Evolutionary conservation across 92 coral and sea anemone species (phyloP).

Genomic region (Paragorgia papillata): DNA sequence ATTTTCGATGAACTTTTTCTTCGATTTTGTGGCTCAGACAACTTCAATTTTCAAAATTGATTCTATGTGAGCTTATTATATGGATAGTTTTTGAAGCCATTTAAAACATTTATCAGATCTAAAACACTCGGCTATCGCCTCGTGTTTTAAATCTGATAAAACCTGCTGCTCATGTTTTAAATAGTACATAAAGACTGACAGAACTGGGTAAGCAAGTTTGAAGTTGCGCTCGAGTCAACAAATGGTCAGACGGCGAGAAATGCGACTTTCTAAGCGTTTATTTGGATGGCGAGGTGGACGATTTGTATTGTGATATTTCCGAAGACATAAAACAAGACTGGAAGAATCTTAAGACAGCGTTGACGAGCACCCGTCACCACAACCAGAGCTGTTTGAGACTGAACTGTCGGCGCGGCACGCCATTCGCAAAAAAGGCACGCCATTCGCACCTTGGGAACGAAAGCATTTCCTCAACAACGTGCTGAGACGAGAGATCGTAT

Average conservation of each 20-base stretch:
- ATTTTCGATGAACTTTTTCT: no score
- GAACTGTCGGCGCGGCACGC: no score
- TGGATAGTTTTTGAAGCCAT: no score
- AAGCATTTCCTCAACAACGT: slow-evolving; percentile 11
- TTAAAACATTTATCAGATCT: no score
- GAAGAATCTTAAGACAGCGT: not conserved
- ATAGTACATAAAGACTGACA: slow-evolving; percentile 7
- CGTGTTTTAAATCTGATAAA: no score
- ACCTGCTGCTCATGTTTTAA: no score
- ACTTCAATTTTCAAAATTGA: no score
- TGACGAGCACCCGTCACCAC: slow-evolving; percentile 11
- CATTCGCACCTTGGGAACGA: slow-evolving; percentile 1
- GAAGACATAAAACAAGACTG: slow-evolving; percentile 5
- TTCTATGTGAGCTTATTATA: no score
- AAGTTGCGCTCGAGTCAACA: slow-evolving; percentile 4
- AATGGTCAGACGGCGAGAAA: slow-evolving; percentile 6
- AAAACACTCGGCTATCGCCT: no score
- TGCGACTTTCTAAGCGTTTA: slow-evolving; percentile 8
- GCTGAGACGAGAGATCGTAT: slow-evolving; percentile 21
- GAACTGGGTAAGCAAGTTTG: slow-evolving; percentile 14
- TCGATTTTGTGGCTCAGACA: no score
- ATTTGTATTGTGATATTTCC: not conserved
- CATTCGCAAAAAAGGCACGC: not conserved
- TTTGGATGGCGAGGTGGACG: slow-evolving; percentile 2
- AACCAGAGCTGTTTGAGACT: slow-evolving; percentile 17